These are phyloP conservation scores for Gymnarchus niloticus DNA, from an alignment of 2,113 vertebrate genomes.

Conservation along the genomic window DNA sequence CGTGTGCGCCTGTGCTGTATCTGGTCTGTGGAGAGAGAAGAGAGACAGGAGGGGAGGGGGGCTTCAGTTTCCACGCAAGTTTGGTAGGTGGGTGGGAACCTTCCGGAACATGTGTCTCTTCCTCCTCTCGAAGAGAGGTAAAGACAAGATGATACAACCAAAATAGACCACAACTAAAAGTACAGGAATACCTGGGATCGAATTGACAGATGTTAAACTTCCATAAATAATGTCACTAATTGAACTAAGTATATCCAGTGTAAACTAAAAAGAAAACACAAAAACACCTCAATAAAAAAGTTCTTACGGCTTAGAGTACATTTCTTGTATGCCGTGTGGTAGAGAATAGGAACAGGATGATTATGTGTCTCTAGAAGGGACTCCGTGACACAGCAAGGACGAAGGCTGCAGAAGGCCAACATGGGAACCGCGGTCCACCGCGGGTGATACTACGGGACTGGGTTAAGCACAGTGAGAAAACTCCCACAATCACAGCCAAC, in stretches of 20 bases:
- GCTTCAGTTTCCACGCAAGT: conserved; percentile 54
- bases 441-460: background rate
- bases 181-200: background rate
- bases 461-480: background rate
- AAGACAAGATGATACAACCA: background rate
- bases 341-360: background rate
- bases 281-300: background rate
- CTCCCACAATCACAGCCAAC: background rate
- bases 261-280: background rate
- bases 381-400: too few species aligned
- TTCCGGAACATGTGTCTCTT: background rate
- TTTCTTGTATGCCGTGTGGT: background rate
- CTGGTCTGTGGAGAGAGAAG: conserved; percentile 59
- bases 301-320: background rate
- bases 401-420: too few species aligned
- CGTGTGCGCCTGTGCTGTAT: conserved; percentile 60
- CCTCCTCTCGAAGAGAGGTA: background rate
- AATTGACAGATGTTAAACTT: background rate
- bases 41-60: conserved; percentile 37
- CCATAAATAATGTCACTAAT: background rate
- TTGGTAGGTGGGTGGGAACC: background rate
- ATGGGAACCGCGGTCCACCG: background rate
- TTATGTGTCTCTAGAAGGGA: too few species aligned
- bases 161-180: background rate
- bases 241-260: background rate